Conservation (phyloP, 2,113 vertebrate genomes). For the Chitala chitala region DNA sequence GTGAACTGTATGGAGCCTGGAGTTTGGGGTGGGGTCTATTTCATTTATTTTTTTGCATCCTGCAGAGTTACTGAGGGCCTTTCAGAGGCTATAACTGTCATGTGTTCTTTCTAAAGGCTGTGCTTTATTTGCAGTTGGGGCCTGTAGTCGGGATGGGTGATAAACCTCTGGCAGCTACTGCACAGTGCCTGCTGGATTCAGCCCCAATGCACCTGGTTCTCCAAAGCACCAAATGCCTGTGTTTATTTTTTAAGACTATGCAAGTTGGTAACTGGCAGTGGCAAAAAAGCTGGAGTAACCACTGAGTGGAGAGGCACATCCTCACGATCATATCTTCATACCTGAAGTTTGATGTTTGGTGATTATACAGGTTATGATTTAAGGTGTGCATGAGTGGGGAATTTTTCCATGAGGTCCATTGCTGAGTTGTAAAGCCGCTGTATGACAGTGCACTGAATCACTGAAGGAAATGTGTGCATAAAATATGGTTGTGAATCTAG, state of each 20-base stretch:
- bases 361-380: background rate
- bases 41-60: too few relatives aligned
- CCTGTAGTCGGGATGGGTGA: background rate
- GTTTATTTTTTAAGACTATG: too few relatives aligned
- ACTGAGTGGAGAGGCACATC: too few relatives aligned
- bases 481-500: background rate
- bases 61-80: constrained; percentile 34
- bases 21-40: too few relatives aligned
- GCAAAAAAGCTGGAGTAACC: background rate
- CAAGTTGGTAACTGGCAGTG: background rate
- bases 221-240: background rate
- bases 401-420: background rate
- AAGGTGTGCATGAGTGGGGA: background rate
- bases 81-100: constrained; percentile 28
- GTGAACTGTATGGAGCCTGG: background rate
- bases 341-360: background rate
- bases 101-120: background rate
- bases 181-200: background rate
- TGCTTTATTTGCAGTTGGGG: background rate
- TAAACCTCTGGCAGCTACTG: background rate
- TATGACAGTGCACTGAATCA: background rate
- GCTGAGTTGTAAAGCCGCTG: background rate
- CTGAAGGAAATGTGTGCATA: background rate
- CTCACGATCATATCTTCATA: too few relatives aligned
- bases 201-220: background rate